phyloP scores from a whole-genome alignment of 2,113 vertebrate genomes.

The Daphoenositta chrysoptera region DNA sequence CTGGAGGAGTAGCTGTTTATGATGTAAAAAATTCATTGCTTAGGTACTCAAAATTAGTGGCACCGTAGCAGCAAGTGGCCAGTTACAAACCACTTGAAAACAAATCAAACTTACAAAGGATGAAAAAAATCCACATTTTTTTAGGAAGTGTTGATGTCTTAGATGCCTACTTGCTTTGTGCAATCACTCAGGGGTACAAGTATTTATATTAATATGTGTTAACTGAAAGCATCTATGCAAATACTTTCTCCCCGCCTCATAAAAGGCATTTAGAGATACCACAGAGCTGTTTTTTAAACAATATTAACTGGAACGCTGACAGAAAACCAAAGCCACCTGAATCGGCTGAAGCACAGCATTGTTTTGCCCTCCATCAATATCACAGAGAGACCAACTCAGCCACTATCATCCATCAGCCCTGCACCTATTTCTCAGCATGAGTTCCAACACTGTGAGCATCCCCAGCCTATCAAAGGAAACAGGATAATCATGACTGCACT shows the following conservation, averaged over 20 bases:
- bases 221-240: not conserved
- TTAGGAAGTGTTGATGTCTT: not conserved
- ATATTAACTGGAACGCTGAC: not conserved
- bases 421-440: not conserved
- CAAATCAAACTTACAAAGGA: not conserved
- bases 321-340: not conserved
- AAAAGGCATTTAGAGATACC: not conserved
- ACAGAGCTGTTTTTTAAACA: not conserved
- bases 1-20: not conserved
- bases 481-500: not conserved
- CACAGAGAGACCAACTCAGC: not conserved
- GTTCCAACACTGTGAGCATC: not conserved
- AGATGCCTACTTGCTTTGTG: not conserved
- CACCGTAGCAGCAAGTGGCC: fast-evolving
- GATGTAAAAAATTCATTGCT: not conserved
- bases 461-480: fast-evolving
- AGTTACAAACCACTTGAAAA: not conserved
- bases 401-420: not conserved
- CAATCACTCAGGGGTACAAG: not conserved
- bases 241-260: not conserved
- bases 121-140: not conserved
- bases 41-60: not conserved
- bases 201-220: not conserved
- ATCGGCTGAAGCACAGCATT: not conserved
- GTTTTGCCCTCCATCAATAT: not conserved